Base-by-base conservation (phyloP, 53 echinoderm and acorn worm species). In the Paelopatides confundens region DNA sequence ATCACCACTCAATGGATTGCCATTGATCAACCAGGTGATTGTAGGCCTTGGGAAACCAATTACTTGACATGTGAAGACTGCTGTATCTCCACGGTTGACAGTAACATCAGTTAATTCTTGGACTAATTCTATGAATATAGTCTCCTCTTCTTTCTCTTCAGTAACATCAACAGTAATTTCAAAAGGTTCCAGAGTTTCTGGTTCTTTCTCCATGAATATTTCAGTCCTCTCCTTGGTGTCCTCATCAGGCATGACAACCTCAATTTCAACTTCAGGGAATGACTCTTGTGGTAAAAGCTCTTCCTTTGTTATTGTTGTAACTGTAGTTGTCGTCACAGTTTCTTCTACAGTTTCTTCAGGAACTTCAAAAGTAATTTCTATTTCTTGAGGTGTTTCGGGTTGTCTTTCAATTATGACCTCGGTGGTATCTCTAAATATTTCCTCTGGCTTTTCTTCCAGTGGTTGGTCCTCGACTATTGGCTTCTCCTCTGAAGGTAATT, bases 21-120 rank as follows among this genome's bases (percentile, higher is more conserved):
- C 94, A 81, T 94, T 88, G 47, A 66, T 66, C 34, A 74, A 31
- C 94, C 94, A 94, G 29, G 85, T 91, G 32, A 90, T 51, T 13
- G 85, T 90, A 34, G 94, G 93, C 36, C 86, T 65, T 34, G 94
- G 94, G 34, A 76, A 87, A 26, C 91, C 94, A 62, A 94, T 33
- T 3, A 94, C 88, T 43, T 87, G 47, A 46, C 94, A 94, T 30
- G 69, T 66, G 66, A 93, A 88, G 14, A 52, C 58, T 21, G 88
- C 91, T 62, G 88, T 50, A 4, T 77, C 81, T 37, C 94, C 91
- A 79, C 85, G 46, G 18, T 85, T 62, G 6, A 88, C 91, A 24
- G 83, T 66, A 32, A 93, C 65, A 81, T 93, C 88, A 58, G 50
- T 69, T 11, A 93, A 50, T 65, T 93, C 86, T 9, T 85, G 66